phyloP scores from a whole-genome alignment of 1,140 invertebrate species.

The Eumaeus atala region DNA sequence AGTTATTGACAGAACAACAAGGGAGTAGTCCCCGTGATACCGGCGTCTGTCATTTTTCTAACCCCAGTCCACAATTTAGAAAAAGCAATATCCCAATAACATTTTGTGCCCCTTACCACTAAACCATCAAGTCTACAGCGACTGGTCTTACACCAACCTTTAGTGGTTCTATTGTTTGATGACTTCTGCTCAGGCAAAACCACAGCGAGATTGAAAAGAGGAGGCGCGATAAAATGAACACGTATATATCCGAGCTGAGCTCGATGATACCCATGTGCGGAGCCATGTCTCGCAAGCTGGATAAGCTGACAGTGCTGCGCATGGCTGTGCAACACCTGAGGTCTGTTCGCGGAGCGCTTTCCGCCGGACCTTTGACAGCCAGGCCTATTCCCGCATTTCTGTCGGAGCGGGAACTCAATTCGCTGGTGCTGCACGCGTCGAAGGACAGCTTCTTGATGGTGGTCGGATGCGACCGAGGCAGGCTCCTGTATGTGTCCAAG shows the following conservation, averaged over 20 bases:
- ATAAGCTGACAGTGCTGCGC: conserved; percentile 93
- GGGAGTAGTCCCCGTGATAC: too few relatives aligned
- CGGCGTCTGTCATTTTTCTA: too few relatives aligned
- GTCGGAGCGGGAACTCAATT: conserved; percentile 91
- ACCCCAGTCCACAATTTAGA: too few relatives aligned
- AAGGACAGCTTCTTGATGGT: conserved; percentile 96
- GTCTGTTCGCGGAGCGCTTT: conserved; percentile 42
- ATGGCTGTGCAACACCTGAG: conserved; percentile 96
- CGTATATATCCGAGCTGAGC: conserved; percentile 93
- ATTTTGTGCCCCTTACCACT: too few relatives aligned
- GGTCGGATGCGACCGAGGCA: conserved; percentile 92
- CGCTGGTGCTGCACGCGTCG: conserved; percentile 85
- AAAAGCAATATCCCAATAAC: too few relatives aligned
- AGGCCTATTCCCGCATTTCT: conserved; percentile 88
- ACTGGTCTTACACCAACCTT: too few relatives aligned
- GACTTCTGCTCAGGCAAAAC: conserved; percentile 84
- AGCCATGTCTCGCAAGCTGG: conserved; percentile 92
- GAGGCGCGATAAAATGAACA: conserved; percentile 96
- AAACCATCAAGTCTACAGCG: too few relatives aligned
- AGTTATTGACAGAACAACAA: too few relatives aligned
- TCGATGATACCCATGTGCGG: conserved; percentile 95
- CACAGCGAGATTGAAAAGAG: conserved; percentile 97
- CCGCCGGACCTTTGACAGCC: conserved; percentile 43
- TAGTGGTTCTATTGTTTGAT: too few relatives aligned
- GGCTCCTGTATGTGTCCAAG: conserved; percentile 92